phyloP scores from a whole-genome alignment of 2,113 vertebrate species.

The Gorsachius goisagi region DNA sequence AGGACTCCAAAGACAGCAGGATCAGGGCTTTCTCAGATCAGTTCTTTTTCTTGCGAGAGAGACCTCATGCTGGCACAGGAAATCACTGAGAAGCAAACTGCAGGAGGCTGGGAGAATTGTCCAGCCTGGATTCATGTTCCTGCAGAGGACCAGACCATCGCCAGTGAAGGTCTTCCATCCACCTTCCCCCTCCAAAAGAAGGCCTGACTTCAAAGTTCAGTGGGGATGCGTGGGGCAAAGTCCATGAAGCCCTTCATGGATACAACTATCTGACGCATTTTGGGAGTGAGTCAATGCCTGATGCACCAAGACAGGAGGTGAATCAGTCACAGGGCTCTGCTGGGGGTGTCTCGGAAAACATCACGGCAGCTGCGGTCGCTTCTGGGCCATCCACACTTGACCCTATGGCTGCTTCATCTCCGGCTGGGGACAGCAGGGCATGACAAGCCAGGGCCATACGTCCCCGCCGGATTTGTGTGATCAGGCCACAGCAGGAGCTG shows the following conservation, averaged over 20 bases:
- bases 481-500: not conserved
- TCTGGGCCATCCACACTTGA: not conserved
- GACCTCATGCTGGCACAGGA: not conserved
- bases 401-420: not conserved
- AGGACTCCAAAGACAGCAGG: not conserved
- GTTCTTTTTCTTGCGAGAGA: not conserved
- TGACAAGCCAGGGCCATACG: not conserved
- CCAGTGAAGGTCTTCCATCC: not conserved
- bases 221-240: not conserved
- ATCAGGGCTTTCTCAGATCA: not conserved
- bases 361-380: not conserved
- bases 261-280: not conserved
- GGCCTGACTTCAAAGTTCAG: not conserved
- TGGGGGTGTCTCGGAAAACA: constrained; percentile 31
- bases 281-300: constrained; percentile 46
- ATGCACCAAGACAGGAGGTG: constrained; percentile 44
- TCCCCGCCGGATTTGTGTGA: not conserved
- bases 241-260: not conserved
- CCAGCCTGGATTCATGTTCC: not conserved
- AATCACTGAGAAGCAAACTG: not conserved
- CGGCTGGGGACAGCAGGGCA: not conserved
- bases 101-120: not conserved
- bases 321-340: constrained; percentile 36
- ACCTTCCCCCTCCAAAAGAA: not conserved
- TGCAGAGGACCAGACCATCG: fast-evolving